Evolutionary conservation across 1,140 invertebrate species (phyloP), one percentile per base, ranked within the genome.

Genomic region (Euwallacea fornicatus): DNA sequence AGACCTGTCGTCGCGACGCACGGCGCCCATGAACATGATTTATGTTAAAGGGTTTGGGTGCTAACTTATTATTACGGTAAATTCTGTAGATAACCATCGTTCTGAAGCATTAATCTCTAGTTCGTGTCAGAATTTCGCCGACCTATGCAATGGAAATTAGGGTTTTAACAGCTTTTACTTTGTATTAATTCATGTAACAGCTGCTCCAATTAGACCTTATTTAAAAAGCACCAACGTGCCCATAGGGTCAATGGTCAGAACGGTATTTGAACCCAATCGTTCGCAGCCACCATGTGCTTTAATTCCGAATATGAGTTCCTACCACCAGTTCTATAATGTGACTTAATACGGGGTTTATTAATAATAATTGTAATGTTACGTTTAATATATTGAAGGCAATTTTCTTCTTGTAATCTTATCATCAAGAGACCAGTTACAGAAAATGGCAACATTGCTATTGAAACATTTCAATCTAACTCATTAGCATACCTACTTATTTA

Each of bases 221-320:
- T 63, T 16, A 63, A 63, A 63, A 63, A 63, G 21, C 21, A 41
- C 21, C 59, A 61, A 13, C 47, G 47, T 54, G 64, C 64, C 64
- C 64, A 15, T 65, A 60, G 64, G 74, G 74, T 75, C 74, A 74
- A 71, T 53, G 74, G 74, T 75, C 74, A 73, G 55, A 53, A 64
- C 69, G 74, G 74, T 75, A 75, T 75, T 75, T 75, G 72, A 75
- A 71, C 74, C 61, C 65, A 56, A 41, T 56, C 55, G 50, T 15
- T 58, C 43, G 41, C 47, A 63, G 61, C 64, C 64, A 66, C 50
- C 64, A 66, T 66, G 55, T 54, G 41, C 11, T n/a, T 66, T 66
- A 15, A 66, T 55, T 63, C 16, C 33, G 59, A 61, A 33, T 33
- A 33, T 42, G 59, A 7, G 59, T 61, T 11, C 21, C 33, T 61